A percentile compares a stretch with the other conserved stretches of the same genome.
These are phyloP conservation scores for Ovis canadensis DNA, from an alignment of 2,113 vertebrate genomes.

Conservation along the genomic window DNA sequence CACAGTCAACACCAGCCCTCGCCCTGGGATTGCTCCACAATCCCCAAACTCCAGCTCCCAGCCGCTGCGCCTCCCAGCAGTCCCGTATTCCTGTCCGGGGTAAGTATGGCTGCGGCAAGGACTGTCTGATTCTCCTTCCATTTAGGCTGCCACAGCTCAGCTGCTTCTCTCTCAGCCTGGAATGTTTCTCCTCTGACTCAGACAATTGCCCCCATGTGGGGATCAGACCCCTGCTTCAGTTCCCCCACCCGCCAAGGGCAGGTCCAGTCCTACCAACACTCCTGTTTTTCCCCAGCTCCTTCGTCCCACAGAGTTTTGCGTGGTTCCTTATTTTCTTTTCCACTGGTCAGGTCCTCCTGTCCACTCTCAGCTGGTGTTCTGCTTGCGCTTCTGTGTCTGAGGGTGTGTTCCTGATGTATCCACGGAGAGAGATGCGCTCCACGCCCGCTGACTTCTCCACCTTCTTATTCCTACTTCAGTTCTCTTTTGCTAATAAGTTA, in stretches of 20 bases:
- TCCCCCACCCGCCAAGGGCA: neutral
- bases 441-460: neutral
- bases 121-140: neutral
- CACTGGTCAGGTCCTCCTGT: neutral
- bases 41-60: neutral
- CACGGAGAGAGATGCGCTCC: neutral
- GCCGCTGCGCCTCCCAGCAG: neutral
- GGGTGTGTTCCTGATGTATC: neutral
- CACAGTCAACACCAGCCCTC: neutral
- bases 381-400: neutral
- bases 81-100: rapidly evolving
- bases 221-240: neutral
- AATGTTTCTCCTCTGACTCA: neutral
- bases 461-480: neutral
- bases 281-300: neutral
- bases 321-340: neutral
- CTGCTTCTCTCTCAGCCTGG: neutral
- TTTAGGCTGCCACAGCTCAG: neutral
- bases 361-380: neutral
- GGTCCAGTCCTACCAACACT: neutral
- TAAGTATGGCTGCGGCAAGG: rapidly evolving
- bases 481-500: neutral
- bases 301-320: rapidly evolving
- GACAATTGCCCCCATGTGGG: rapidly evolving
- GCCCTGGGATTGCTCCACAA: neutral